Evolutionary conservation across 2,113 vertebrate genomes (phyloP).

Genomic region (Chloroceryle aenea): DNA sequence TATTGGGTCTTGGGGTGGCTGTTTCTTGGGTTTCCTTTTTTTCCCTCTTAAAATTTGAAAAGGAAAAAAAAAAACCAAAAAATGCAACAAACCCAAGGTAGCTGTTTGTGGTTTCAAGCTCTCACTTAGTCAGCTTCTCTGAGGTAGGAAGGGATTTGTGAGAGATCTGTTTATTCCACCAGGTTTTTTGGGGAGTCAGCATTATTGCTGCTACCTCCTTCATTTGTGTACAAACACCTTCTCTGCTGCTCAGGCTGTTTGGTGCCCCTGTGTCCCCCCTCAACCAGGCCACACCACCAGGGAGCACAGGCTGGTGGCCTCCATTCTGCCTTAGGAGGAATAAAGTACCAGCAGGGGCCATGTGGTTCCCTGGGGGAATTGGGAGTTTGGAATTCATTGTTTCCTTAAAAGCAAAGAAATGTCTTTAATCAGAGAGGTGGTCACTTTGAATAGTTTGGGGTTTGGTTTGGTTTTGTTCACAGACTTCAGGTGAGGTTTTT

Average conservation of each 20-base stretch:
- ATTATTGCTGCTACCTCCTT: neutral
- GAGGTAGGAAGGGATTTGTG: neutral
- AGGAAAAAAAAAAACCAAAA: neutral
- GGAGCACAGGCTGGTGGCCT: neutral
- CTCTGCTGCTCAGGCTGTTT: neutral
- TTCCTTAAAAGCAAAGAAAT: neutral
- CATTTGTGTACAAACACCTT: neutral
- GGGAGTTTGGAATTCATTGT: neutral
- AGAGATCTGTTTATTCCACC: neutral
- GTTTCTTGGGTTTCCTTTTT: neutral
- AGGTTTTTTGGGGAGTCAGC: neutral
- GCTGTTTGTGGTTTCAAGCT: neutral
- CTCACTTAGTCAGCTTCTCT: neutral
- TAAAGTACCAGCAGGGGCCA: rapidly evolving
- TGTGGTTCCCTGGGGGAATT: neutral
- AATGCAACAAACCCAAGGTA: neutral
- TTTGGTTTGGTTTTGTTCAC: no score
- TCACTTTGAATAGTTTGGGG: neutral
- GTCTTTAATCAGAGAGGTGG: neutral
- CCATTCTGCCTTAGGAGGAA: neutral
- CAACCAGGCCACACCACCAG: rapidly evolving
- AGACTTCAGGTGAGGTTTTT: neutral
- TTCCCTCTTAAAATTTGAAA: neutral
- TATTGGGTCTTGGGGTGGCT: neutral
- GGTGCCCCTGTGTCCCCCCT: neutral